Base-by-base conservation (phyloP, 2,888 invertebrate genomes). In the Polyommatus icarus region DNA sequence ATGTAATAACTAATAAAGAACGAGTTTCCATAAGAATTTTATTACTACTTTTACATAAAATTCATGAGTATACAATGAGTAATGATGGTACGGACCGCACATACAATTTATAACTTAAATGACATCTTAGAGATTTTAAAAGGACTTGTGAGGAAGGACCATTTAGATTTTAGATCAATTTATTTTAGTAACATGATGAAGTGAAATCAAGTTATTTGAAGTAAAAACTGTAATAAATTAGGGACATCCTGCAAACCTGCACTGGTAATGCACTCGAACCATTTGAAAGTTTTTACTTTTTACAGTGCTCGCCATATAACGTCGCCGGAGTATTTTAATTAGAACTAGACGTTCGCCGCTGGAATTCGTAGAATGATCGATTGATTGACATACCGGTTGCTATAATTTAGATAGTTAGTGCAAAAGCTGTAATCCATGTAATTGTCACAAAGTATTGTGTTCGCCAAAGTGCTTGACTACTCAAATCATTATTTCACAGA, bases 241-340 rank as follows among this genome's bases (percentile, higher is more conserved):
- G 10, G 36, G 20, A 72, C 40, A 40, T 40, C 40, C 72, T 72
- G 36, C 36, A 71, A 36, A 7, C 32, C 36, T 6, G 71, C 12
- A 12, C 24, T 61, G 61, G 61, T 24, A 24, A 7, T 12, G 36
- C 24, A 72, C 40, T 40, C 40, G n/a, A 20, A 24, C 40, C n/a
- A 72, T 72, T 40, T 72, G 72, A 72, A 72, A 40, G 72, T 40
- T 72, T 40, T 72, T 40, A 10, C 72, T 40, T 72, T 40, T 72
- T 40, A 10, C 72, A 40, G 40, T 1, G 8, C n/a, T 40, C 71
- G 71, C 72, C 40, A 40, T 72, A 40, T 40, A 29, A 72, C 40
- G 20, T 20, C 8, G n/a, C 2, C 40, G 7, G 40, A 71, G 71
- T 71, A 36, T 71, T 71, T 71, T 71, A 71, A 71, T 71, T 71